Conservation (phyloP, 2,888 invertebrate genomes). For the Drosophila maculinotata region DNA sequence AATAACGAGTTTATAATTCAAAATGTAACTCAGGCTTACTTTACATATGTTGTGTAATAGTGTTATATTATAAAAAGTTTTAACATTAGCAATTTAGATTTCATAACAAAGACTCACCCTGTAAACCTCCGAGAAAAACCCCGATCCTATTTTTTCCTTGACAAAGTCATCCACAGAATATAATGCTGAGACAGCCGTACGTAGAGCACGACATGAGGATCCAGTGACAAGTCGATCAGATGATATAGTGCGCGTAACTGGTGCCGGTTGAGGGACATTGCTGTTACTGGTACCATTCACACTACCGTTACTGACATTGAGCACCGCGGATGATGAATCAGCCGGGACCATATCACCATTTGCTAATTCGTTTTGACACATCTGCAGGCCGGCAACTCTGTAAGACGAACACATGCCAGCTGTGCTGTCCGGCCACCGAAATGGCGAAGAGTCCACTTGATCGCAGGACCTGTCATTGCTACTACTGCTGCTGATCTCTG, state of each 20-base stretch:
- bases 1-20: too few relatives aligned
- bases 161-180: conserved; percentile 97
- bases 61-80: neutral
- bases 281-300: conserved; percentile 1
- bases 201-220: conserved; percentile 94
- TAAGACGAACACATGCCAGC: conserved; percentile 52
- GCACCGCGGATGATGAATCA: conserved; percentile 17
- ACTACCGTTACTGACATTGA: conserved; percentile 27
- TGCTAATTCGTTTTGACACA: conserved; percentile 22
- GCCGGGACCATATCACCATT: conserved; percentile 13
- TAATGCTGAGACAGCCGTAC: conserved; percentile 95
- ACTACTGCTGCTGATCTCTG: conserved; percentile 46
- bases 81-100: neutral
- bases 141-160: conserved; percentile 96
- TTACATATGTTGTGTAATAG: too few relatives aligned
- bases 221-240: conserved; percentile 88
- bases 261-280: conserved; percentile 56
- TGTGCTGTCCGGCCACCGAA: conserved; percentile 50
- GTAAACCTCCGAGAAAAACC: conserved; percentile 99
- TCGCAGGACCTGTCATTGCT: conserved; percentile 35
- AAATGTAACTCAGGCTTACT: too few relatives aligned
- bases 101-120: conserved; percentile 89
- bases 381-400: conserved; percentile 21
- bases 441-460: conserved; percentile 61
- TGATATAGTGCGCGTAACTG: conserved; percentile 83